Percentiles rank a stretch among this genome's conserved stretches.
These are phyloP conservation scores for Desmodus rotundus DNA, from an alignment of 2,113 vertebrate genomes.

Conservation along the genomic window DNA sequence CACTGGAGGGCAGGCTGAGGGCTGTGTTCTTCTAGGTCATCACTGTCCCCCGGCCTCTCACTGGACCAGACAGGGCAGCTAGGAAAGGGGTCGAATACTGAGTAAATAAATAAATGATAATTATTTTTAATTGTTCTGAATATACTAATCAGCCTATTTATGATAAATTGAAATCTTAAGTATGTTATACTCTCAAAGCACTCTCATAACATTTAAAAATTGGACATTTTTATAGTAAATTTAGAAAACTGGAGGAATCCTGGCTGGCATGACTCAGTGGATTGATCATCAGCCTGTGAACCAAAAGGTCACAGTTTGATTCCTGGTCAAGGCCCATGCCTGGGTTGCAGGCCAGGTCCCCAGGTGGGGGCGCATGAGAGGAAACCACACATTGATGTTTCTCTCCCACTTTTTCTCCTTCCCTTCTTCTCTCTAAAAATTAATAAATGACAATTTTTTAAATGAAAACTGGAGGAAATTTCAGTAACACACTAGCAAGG, in stretches of 20 bases:
- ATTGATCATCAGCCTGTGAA: too few relatives aligned
- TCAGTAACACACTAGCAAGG: neutral
- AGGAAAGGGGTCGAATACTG: neutral
- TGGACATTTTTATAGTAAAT: neutral
- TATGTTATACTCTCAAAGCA: neutral
- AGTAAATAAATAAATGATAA: neutral
- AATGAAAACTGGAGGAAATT: neutral
- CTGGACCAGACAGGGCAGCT: neutral
- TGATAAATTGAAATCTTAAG: neutral
- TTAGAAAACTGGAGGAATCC: neutral
- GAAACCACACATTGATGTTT: too few relatives aligned
- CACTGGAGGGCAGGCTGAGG: neutral
- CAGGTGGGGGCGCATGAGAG: too few relatives aligned
- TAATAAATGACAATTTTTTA: too few relatives aligned
- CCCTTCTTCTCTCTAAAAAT: too few relatives aligned
- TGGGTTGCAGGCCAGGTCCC: too few relatives aligned
- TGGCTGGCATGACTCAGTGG: too few relatives aligned
- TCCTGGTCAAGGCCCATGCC: too few relatives aligned
- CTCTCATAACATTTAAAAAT: neutral
- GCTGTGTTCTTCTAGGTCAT: neutral
- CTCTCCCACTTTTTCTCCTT: too few relatives aligned
- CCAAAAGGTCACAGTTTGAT: too few relatives aligned
- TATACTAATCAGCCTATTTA: neutral
- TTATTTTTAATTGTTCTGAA: neutral
- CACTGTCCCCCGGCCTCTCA: rapidly evolving